Conservation (phyloP, 2,797 vertebrate genomes). For the Propithecus deckenii region DNA sequence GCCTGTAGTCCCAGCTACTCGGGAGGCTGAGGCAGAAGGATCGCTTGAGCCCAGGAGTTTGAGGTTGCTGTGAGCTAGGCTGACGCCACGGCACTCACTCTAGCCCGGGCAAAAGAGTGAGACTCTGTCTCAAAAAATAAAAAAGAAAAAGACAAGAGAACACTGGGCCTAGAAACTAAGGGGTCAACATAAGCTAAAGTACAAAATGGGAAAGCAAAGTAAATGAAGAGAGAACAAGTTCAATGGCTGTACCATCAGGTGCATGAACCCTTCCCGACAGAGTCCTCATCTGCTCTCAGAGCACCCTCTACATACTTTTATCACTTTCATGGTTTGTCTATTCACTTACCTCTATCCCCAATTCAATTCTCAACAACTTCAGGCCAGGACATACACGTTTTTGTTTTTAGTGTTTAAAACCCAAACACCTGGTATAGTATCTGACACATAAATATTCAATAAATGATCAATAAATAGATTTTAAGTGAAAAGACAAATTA, state of each 20-base stretch:
- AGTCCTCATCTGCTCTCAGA: background rate
- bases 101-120: too few relatives aligned
- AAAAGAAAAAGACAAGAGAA: background rate
- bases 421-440: background rate
- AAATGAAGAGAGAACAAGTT: background rate
- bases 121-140: background rate
- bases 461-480: background rate
- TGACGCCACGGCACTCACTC: too few relatives aligned
- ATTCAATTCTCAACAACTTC: background rate
- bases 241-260: background rate
- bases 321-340: background rate
- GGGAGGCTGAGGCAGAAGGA: too few relatives aligned
- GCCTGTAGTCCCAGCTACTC: too few relatives aligned
- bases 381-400: background rate
- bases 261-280: background rate
- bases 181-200: background rate
- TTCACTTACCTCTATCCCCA: background rate
- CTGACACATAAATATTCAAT: background rate
- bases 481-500: constrained; percentile 22
- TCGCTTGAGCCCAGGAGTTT: too few relatives aligned
- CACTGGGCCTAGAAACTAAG: background rate
- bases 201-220: background rate
- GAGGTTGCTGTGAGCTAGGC: too few relatives aligned
- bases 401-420: background rate
- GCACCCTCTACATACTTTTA: background rate